Conservation (phyloP, 2,888 invertebrate genomes). For the Zhuqinia jingwanae region DNA sequence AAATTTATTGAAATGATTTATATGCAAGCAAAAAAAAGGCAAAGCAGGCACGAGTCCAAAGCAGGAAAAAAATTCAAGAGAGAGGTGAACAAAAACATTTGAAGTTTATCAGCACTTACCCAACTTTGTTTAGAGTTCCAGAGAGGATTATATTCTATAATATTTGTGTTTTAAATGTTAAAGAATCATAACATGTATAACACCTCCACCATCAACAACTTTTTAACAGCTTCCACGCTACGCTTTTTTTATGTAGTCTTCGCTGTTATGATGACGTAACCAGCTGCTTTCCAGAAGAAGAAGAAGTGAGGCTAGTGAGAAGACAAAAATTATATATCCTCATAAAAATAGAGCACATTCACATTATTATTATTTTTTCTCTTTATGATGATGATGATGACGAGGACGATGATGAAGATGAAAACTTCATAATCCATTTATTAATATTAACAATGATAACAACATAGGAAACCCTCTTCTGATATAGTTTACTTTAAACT, state of each 20-base stretch:
- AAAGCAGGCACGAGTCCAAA: neutral
- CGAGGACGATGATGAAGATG: too few relatives aligned
- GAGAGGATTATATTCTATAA: neutral
- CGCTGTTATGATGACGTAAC: neutral
- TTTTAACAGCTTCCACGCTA: neutral
- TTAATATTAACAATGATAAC: neutral
- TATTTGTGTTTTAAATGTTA: slow-evolving; percentile 6
- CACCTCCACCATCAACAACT: neutral
- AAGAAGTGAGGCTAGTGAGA: neutral
- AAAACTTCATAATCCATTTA: neutral
- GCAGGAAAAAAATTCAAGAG: neutral
- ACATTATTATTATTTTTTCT: neutral
- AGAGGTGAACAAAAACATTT: neutral
- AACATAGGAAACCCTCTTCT: neutral
- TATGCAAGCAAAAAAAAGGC: too few relatives aligned
- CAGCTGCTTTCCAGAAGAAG: neutral
- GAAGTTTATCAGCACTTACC: neutral
- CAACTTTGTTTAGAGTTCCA: neutral
- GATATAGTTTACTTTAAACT: neutral
- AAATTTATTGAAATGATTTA: too few relatives aligned
- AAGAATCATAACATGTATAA: neutral
- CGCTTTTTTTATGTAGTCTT: neutral
- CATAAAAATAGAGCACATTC: neutral
- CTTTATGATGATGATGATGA: neutral
- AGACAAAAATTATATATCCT: neutral